Percentiles rank a stretch among this genome's conserved stretches.
These are phyloP conservation scores for Myopa testacea DNA, from an alignment of 2,888 invertebrate species.

Conservation along the genomic window DNA sequence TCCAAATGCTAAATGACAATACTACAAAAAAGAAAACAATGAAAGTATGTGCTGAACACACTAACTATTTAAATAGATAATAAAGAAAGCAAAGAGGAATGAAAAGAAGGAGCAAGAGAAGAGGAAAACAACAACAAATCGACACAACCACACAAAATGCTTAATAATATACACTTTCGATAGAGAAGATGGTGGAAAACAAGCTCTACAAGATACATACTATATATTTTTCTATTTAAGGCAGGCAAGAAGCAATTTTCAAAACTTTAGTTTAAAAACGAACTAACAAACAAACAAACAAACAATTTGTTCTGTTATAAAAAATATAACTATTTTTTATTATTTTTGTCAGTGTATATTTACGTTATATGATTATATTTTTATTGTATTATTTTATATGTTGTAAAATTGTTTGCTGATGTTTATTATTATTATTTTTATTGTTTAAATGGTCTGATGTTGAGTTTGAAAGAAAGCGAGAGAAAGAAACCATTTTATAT, in stretches of 20 bases:
- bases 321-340: constrained; percentile 46
- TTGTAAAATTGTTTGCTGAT: constrained; percentile 37
- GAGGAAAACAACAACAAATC: not conserved
- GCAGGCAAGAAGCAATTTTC: constrained; percentile 41
- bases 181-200: constrained; percentile 6
- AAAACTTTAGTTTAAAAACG: constrained; percentile 22
- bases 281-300: constrained; percentile 1
- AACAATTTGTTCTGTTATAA: constrained; percentile 38
- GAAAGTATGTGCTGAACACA: constrained; percentile 37
- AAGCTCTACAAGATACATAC: not conserved
- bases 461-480: too few species aligned
- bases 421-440: constrained; percentile 3
- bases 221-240: constrained; percentile 47
- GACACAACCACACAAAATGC: constrained; percentile 38
- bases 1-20: constrained; percentile 62
- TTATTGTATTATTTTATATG: constrained; percentile 37
- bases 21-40: constrained; percentile 44
- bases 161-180: constrained; percentile 42
- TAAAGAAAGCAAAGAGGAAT: not conserved
- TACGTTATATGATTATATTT: constrained; percentile 42
- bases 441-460: constrained; percentile 19
- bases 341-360: constrained; percentile 44
- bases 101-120: not conserved
- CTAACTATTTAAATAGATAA: constrained; percentile 45
- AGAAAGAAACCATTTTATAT: too few species aligned